These are phyloP conservation scores for Barbus barbus DNA, from an alignment of 2,113 vertebrate genomes.

Conservation along the genomic window DNA sequence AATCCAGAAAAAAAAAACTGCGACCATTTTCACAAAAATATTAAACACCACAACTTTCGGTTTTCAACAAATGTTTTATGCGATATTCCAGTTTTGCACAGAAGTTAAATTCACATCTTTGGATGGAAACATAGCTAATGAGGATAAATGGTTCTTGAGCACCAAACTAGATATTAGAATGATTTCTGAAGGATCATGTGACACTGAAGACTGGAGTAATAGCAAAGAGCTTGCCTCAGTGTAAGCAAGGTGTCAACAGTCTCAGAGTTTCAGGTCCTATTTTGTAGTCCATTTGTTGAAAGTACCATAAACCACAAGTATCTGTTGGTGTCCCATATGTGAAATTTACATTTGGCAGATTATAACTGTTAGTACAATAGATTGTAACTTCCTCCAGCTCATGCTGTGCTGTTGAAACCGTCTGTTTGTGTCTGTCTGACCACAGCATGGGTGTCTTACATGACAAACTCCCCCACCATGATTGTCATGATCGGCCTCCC, in stretches of 20 bases:
- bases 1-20: not conserved
- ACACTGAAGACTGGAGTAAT: not conserved
- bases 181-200: not conserved
- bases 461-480: constrained; percentile 96
- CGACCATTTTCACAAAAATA: not conserved
- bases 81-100: too few species aligned
- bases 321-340: not conserved
- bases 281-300: not conserved
- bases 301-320: not conserved
- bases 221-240: not conserved
- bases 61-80: not conserved
- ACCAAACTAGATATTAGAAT: not conserved
- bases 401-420: not conserved
- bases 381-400: not conserved
- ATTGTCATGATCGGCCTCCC: constrained; percentile 98
- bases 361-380: not conserved
- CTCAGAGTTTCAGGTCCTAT: not conserved
- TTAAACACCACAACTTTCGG: not conserved
- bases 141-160: not conserved
- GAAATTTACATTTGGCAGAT: constrained; percentile 10
- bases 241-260: not conserved
- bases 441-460: constrained; percentile 94
- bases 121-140: not conserved
- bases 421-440: constrained; percentile 32
- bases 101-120: too few species aligned